phyloP scores from a whole-genome alignment of 2,888 invertebrate species.

The Drosophila sordidula region DNA sequence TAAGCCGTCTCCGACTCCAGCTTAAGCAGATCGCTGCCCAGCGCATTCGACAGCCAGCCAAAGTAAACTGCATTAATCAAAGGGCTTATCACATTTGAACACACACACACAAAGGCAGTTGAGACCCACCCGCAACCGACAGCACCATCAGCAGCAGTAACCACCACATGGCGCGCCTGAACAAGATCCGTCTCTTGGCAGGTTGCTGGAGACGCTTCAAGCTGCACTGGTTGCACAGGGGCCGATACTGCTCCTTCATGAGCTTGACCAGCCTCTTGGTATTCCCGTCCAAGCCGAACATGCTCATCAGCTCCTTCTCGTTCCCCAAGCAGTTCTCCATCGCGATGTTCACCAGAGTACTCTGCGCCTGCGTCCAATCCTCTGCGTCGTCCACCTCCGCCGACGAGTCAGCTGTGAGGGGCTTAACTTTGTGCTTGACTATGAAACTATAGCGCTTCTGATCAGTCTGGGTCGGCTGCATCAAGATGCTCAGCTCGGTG shows the following conservation, averaged over 20 bases:
- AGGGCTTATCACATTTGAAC: neutral
- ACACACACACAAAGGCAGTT: neutral
- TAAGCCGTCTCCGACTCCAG: neutral
- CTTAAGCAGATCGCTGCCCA: neutral
- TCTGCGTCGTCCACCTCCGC: neutral
- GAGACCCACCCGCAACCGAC: conserved; percentile 8
- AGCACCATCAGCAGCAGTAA: neutral
- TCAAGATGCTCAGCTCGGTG: conserved; percentile 42
- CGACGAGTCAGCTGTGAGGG: rapidly evolving
- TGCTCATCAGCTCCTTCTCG: conserved; percentile 1
- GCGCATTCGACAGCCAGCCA: neutral
- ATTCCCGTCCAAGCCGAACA: neutral
- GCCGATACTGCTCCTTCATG: conserved; percentile 7
- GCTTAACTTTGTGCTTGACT: conserved; percentile 3
- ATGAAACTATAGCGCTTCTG: neutral
- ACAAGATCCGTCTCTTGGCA: too few species aligned
- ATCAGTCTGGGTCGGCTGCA: conserved; percentile 4
- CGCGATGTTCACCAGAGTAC: conserved; percentile 8
- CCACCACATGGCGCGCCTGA: neutral
- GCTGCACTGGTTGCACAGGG: conserved; percentile 16
- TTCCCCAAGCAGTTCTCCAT: conserved; percentile 2
- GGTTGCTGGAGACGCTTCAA: neutral
- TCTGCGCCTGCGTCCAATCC: conserved; percentile 1
- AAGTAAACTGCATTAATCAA: neutral
- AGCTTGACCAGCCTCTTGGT: neutral